A percentile compares a stretch with the other conserved stretches of the same genome.
Conservation (phyloP, 2,113 vertebrate species). For the Nothoprocta perdicaria region DNA sequence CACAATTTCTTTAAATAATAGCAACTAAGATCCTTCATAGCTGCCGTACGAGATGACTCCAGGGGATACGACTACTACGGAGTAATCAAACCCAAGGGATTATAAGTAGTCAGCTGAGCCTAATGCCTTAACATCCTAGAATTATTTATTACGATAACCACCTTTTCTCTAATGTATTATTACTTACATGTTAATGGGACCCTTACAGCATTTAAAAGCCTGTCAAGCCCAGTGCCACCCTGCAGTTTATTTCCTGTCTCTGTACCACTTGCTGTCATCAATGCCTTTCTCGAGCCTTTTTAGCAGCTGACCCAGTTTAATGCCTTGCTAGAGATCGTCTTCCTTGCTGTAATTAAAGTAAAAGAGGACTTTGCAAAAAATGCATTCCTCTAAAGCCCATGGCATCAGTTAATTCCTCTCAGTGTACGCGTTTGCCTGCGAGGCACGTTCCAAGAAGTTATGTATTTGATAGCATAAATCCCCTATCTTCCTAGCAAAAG, state of each 20-base stretch:
- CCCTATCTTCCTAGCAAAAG: neutral
- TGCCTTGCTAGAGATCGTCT: constrained; percentile 69
- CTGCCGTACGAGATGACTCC: neutral
- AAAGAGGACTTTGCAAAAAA: constrained; percentile 48
- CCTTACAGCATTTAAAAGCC: constrained; percentile 48
- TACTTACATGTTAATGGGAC: constrained; percentile 60
- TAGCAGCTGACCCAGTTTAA: constrained; percentile 78
- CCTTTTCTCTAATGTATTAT: constrained; percentile 67
- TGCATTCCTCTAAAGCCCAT: constrained; percentile 11
- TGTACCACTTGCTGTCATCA: constrained; percentile 42
- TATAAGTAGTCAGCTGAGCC: constrained; percentile 42
- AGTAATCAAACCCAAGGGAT: constrained; percentile 24
- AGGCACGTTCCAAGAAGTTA: neutral
- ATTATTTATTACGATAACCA: constrained; percentile 45
- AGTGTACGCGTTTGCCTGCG: neutral
- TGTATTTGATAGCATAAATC: neutral
- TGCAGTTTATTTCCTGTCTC: constrained; percentile 36
- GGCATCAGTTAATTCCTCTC: constrained; percentile 53
- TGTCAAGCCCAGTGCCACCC: neutral
- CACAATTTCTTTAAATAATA: neutral
- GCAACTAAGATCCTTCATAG: neutral
- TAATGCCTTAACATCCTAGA: constrained; percentile 44
- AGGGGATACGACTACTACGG: neutral
- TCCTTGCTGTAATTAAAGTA: constrained; percentile 70
- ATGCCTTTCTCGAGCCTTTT: constrained; percentile 57